Evolutionary conservation across 1,140 invertebrate species (phyloP).

Genomic region (Drosophila takahashii): DNA sequence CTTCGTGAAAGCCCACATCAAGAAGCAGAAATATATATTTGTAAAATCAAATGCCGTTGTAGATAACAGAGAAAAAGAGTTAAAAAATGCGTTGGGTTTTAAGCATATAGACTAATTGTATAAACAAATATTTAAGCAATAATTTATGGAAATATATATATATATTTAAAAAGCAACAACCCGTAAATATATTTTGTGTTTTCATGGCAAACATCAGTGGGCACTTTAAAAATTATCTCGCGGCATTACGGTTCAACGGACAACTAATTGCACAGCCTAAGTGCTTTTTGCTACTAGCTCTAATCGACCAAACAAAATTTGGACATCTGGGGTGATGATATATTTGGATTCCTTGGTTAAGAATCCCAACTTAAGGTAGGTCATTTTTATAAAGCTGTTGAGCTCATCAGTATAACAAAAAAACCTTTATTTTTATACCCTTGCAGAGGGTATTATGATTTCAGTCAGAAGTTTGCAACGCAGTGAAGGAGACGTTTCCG

Average conservation of each 20-base stretch:
- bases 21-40: constrained; percentile 39
- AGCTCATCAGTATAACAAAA: no score
- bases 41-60: constrained; percentile 43
- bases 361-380: no score
- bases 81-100: constrained; percentile 39
- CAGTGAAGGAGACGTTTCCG: no score
- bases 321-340: neutral
- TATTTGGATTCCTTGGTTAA: no score
- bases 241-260: constrained; percentile 1
- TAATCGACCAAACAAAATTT: neutral
- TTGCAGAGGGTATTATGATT: no score
- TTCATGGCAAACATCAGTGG: constrained; percentile 1
- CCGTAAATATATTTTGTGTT: constrained; percentile 2
- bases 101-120: constrained; percentile 72
- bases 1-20: constrained; percentile 41
- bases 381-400: no score
- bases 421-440: no score
- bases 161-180: constrained; percentile 41
- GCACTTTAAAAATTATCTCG: neutral
- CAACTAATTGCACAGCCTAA: constrained; percentile 5
- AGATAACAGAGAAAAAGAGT: constrained; percentile 38
- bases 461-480: no score
- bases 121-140: constrained; percentile 77
- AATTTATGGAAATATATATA: constrained; percentile 76
- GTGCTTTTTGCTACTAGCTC: neutral